phyloP scores from a whole-genome alignment of 2,797 vertebrate species.

The Lophotriccus pileatus region DNA sequence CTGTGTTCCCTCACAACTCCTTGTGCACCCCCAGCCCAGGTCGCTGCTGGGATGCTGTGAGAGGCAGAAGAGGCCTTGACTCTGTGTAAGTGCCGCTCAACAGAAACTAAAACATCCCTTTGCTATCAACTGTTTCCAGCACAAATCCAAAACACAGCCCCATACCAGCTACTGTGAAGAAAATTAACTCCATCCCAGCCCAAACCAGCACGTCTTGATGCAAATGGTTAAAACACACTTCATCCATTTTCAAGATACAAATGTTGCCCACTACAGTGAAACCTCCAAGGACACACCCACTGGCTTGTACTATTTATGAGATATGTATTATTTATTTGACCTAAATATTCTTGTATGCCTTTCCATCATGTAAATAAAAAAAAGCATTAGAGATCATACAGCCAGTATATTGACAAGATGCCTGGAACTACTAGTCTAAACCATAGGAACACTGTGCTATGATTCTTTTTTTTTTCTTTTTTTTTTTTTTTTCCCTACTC shows the following conservation, averaged over 20 bases:
- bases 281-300: neutral
- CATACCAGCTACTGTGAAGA: neutral
- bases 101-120: neutral
- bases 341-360: slow-evolving; percentile 4
- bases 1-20: neutral
- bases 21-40: neutral
- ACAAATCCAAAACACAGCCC: neutral
- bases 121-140: neutral
- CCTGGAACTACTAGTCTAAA: neutral
- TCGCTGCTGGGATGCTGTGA: rapidly evolving
- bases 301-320: neutral
- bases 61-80: neutral
- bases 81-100: neutral
- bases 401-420: neutral
- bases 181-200: neutral
- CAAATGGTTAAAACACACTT: neutral
- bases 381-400: rapidly evolving
- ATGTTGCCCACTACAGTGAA: neutral
- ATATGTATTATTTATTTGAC: slow-evolving; percentile 37
- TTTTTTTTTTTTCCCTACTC: neutral
- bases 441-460: neutral
- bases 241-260: neutral
- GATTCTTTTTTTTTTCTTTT: neutral
- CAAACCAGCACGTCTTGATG: neutral
- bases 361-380: neutral